Evolutionary conservation across 2,888 invertebrate genomes (phyloP), one percentile per base, ranked within the genome.

Genomic region (Melanostoma mellinum): DNA sequence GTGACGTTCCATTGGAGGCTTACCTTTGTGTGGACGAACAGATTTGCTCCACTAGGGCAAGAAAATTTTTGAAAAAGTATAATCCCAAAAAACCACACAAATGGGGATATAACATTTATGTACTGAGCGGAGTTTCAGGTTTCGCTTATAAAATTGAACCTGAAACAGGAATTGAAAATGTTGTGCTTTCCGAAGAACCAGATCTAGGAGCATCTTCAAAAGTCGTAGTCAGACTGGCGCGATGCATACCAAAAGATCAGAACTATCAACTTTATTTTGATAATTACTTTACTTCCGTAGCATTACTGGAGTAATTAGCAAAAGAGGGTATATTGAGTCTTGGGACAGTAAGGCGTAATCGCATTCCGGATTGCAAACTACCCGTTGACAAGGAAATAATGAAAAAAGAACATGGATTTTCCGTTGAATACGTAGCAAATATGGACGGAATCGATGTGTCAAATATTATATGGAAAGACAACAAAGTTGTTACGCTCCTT

Each of bases 401-500:
- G 82, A 84, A 73, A 84, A 82, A 86, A 42, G 6, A 42, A 42
- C 42, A 0, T 9, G 42, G 8, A 42, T 42, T 42, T 42, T 42
- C 6, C n/a, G 6, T 42, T 42, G 86, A 86, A 79, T 86, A 77
- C 84, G 85, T 88, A 35, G 86, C 86, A 58, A 63, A 87, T 61
- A 71, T 86, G 56, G 67, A 87, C 72, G 86, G 80, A 40, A 74
- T 85, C 50, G 85, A 86, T 42, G 60, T 88, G 20, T 82, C 86
- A 40, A 85, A 68, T 61, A 87, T 89, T 35, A 84, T 86, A 10
- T 90, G 89, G 88, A 88, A 87, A 74, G 88, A 88, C 80, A 90
- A 89, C 78, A 89, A 89, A 87, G 77, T 87, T 72, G 88, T 90
- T 3, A 87, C 73, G 4, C 84, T 88, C 8, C 76, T 86, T 42